Evolutionary conservation across 2,797 vertebrate species (phyloP), one percentile per base, ranked within the genome.

Genomic region (Sebastolobus altivelis): DNA sequence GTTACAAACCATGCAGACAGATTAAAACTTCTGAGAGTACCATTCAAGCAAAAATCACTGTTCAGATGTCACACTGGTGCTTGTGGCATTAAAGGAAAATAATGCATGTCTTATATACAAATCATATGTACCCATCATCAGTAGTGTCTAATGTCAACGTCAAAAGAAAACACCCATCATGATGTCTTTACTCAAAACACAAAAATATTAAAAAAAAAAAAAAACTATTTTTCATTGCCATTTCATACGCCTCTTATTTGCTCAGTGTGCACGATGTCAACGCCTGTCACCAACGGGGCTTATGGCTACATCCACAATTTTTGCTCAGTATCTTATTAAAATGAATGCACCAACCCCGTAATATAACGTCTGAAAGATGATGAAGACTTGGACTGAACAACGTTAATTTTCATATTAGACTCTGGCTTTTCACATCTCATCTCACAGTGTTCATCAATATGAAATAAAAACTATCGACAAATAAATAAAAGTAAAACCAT

Each of bases 391-490:
- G 75, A 87, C 87, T 76, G 40, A 86, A 89, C 33, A 54, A 88
- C 54, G 55, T 63, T 65, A 20, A 56, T 37, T 72, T 86, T 86
- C 55, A 80, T 65, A 61, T 35, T 62, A 38, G 68, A 87, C 67
- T 86, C 80, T 81, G 80, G 80, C 84, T 84, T 79, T 60, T 90
- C 76, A 86, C 83, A 62, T 86, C 77, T 87, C 83, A 76, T 92
- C 90, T 94, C 94, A 94, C 93, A 94, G 92, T 94, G 92, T 93
- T 93, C 80, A 92, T 93, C 79, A 89, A 91, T 65, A 92, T 67
- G 60, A 88, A 90, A 88, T 72, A 79, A 83, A 77, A 90, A 80
- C 69, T 87, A 88, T 88, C n/a, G 72, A 91, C 87, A 93, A 93
- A 92, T 91, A 94, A 94, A 94, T 92, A 87, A 90, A 82, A 73